These are phyloP conservation scores for Ptychodera flava DNA, from an alignment of 35 echinoderm and acorn worm species.

Conservation along the genomic window DNA sequence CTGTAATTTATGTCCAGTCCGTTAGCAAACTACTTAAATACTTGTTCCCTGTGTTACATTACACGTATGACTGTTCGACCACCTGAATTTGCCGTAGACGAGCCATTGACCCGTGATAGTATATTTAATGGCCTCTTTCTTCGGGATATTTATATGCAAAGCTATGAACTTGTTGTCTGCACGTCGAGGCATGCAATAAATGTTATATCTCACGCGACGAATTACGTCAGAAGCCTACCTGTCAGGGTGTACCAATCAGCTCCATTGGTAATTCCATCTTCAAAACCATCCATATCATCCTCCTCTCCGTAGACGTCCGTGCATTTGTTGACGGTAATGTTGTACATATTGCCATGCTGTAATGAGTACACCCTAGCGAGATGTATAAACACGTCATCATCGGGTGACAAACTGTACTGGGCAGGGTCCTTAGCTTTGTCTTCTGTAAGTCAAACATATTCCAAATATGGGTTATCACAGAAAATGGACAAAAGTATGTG, in stretches of 20 bases:
- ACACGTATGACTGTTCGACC: background rate
- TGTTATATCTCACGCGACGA: background rate
- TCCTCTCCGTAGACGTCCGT: background rate
- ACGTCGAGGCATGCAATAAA: background rate
- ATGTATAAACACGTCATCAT: constrained; percentile 69
- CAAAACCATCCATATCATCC: constrained; percentile 31
- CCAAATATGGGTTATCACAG: too few relatives aligned
- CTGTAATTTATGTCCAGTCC: too few relatives aligned
- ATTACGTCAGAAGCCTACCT: constrained; percentile 21
- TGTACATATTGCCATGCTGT: constrained; percentile 40
- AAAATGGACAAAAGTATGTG: too few relatives aligned
- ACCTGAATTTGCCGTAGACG: background rate
- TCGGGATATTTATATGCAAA: background rate
- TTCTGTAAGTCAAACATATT: background rate
- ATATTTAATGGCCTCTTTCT: too few relatives aligned
- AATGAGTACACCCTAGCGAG: constrained; percentile 60
- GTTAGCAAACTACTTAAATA: too few relatives aligned
- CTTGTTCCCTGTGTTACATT: too few relatives aligned
- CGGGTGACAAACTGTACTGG: constrained; percentile 35
- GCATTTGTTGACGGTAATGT: constrained; percentile 30
- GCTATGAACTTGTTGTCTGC: background rate
- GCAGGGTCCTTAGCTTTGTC: background rate
- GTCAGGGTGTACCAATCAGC: constrained; percentile 71
- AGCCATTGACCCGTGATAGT: too few relatives aligned
- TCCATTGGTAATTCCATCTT: constrained; percentile 79